Evolutionary conservation across 2,113 vertebrate species (phyloP), one percentile per base, ranked within the genome.

Genomic region (Channa maculata): DNA sequence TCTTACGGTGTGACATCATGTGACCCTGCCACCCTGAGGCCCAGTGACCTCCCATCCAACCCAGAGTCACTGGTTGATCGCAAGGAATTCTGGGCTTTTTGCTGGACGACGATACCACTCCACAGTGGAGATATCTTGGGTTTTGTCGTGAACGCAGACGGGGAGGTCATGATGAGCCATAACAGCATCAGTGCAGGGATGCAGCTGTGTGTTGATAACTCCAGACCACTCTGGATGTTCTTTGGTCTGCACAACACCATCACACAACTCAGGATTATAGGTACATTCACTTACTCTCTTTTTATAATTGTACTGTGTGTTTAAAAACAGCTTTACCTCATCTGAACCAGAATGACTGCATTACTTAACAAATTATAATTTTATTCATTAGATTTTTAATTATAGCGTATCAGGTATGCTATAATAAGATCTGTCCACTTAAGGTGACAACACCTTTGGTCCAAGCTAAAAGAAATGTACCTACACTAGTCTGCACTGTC

Each of bases 221-320:
- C 96, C 60, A 95, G 96, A 71, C 97, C 96, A 2, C 95, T 98
- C n/a, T 98, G 97, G 97, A 97, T 98, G 96, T 94, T 98, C 93
- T 98, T 95, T 66, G 82, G 96, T 70, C 94, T 98, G 65, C 96
- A 97, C 0, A 94, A 95, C 0, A 90, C 94, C n/a, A 79, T 97
- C 87, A 95, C 94, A 65, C 97, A 98, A 86, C 96, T 98, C 86
- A 96, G 96, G 75, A 93, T 98, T 73, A 90, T 98, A 77, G 97
- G 97, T 98, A 95, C 15, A 95, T 77, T 55, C 11, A 50, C 8
- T 3, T 38, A 0, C 3, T 52, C 14, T 58, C 36, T 55, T 37
- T 7, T 51, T 33, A 70, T 1, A 0, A 4, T 36, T 37, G 24
- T 24, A 24, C 24, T 24, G 24, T 24, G 24, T 24, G 24, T 24